Base-by-base conservation (phyloP, 2,797 vertebrate species). In the Huso huso region DNA sequence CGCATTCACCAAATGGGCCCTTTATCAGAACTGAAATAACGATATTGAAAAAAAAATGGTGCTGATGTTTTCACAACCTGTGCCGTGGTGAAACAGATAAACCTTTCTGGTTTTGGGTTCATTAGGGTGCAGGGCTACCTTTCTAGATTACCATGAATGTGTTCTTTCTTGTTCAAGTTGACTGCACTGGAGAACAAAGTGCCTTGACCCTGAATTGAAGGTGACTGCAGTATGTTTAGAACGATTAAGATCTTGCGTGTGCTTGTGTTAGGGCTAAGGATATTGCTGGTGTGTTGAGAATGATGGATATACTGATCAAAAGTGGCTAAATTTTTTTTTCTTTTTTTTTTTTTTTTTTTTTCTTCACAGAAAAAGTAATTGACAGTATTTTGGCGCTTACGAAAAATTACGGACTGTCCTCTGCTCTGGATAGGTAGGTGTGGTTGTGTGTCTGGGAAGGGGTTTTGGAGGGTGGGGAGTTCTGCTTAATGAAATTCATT, bases 341-440 rank as follows among this genome's bases (percentile, higher is more conserved):
- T 12, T 68, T 59, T 63, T 58, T 66, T 59, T 63, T 58, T 66
- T 13, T 67, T 64, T 70, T n/a, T 11, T n/a, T 58, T 53, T 71
- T 2, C 83, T 57, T n/a, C 71, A 2, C 83, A 89, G 87, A 89
- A 68, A 84, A 71, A 78, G 70, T 85, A 67, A 86, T 89, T 55
- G 85, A 86, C 74, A 76, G 57, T 65, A 88, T 88, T 80, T 80
- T 89, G 78, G 70, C 72, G n/a, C 11, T 59, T 52, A 87, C 83
- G 0, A 87, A 86, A 72, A 68, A 75, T 60, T 87, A 79, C 1
- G 82, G 86, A 49, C 79, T 88, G 13, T 70, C 80, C 73, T 71
- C 82, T 2, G 55, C 80, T 0, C 74, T 87, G 59, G 86, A 89
- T 74, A 83, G 83, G 87, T 89, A 81, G 72, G 15, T 51, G 10